Base-by-base conservation (phyloP, 2,888 invertebrate species). In the Halictus ligatus region DNA sequence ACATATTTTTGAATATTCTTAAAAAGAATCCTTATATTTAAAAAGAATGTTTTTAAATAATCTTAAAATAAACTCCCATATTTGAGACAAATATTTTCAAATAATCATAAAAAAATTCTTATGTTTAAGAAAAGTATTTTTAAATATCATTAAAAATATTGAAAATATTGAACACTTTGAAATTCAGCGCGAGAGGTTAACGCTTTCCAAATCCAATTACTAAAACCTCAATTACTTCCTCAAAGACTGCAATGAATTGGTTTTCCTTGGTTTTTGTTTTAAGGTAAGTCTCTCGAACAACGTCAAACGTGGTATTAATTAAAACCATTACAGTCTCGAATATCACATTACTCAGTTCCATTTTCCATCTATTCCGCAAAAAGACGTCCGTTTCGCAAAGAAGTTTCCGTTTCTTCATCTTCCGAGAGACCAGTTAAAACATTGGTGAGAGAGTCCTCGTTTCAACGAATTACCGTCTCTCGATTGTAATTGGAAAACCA, bases 401-500 rank as follows among this genome's bases (percentile, higher is more conserved):
- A 71, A 67, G 35, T 40, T 40, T 35, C 40, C 12, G 40, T 43
- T 29, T 13, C 46, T 6, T 29, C 64, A 29, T 43, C n/a, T 25
- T 46, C 21, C 12, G 21, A 25, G 40, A 18, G 40, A 60, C 46
- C 46, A 46, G 64, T 64, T 58, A 35, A 76, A 76, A 43, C 46
- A 64, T 29, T 64, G 2, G 25, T 5, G 18, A 25, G 25, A 6
- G 18, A 25, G 25, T 48, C 46, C 74, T 12, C 60, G 35, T 29
- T 50, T 25, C 18, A 18, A 5, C 25, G 40, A 67, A 82, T 84
- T 78, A 75, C 75, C 74, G 43, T 67, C 54, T 43, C 7, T 10
- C 43, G 13, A 43, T 21, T 35, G 13, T 54, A 60, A 58, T 25
- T 13, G 29, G 4, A n/a, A 25, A 29, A 75, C 67, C 71, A 13